Percentiles rank a stretch among this genome's conserved stretches.
Conservation (phyloP, 2,113 vertebrate genomes). For the Chaetodon trifascialis region DNA sequence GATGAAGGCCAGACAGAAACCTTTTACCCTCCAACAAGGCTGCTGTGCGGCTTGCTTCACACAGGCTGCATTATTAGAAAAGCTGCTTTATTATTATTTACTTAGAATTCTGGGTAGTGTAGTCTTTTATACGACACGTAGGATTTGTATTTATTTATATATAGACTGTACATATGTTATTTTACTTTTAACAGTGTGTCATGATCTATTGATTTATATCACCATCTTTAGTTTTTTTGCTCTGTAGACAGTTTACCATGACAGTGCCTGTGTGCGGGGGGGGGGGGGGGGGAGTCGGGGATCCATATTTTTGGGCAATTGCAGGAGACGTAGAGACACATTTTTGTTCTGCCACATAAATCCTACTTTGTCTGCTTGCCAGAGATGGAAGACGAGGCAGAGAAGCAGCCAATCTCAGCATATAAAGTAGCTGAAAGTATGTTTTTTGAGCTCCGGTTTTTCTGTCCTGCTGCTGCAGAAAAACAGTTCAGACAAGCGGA, state of each 20-base stretch:
- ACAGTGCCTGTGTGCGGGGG: background rate
- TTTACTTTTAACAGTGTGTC: background rate
- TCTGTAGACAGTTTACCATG: background rate
- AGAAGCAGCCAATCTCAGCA: constrained; percentile 56
- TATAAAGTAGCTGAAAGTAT: constrained; percentile 62
- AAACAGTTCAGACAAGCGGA: constrained; percentile 32
- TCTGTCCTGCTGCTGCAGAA: constrained; percentile 40
- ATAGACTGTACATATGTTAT: background rate
- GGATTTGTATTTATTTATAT: background rate
- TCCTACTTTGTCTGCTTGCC: constrained; percentile 46
- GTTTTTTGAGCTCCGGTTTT: constrained; percentile 46
- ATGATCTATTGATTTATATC: background rate
- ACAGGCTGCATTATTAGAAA: background rate
- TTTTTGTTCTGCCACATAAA: constrained; percentile 57
- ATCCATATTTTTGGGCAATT: constrained; percentile 22
- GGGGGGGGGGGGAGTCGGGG: background rate
- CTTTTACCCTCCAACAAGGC: constrained; percentile 48
- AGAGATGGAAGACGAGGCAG: constrained; percentile 48
- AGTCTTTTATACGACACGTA: background rate
- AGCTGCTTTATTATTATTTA: constrained; percentile 2
- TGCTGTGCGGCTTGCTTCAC: constrained; percentile 23
- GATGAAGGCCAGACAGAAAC: constrained; percentile 53
- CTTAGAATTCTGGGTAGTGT: background rate
- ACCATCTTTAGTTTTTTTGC: background rate
- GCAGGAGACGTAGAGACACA: constrained; percentile 17